These are phyloP conservation scores for Eumeta japonica DNA, from an alignment of 1,140 invertebrate genomes.

Conservation along the genomic window DNA sequence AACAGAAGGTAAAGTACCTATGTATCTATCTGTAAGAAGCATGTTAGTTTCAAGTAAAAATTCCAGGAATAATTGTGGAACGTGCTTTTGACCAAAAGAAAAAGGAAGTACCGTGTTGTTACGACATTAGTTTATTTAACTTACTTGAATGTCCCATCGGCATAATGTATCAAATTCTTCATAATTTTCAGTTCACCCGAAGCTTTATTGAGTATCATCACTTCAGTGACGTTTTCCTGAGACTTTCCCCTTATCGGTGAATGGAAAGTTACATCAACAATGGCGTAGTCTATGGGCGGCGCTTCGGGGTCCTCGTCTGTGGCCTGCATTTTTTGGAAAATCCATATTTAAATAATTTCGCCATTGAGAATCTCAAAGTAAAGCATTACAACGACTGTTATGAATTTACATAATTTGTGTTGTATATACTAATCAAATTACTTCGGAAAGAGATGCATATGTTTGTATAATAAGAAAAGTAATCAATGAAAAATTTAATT, in stretches of 20 bases:
- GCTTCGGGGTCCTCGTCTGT: constrained; percentile 68
- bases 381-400: no score
- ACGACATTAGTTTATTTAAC: not conserved
- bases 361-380: no score
- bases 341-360: no score
- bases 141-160: constrained; percentile 67
- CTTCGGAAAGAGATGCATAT: no score
- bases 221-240: constrained; percentile 49
- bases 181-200: constrained; percentile 71
- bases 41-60: not conserved
- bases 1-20: no score
- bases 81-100: not conserved
- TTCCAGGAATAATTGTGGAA: no score
- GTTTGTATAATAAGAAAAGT: no score
- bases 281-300: constrained; percentile 62
- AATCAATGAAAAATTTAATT: no score
- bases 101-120: not conserved
- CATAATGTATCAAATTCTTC: constrained; percentile 66
- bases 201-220: constrained; percentile 61
- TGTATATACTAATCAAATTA: no score
- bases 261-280: constrained; percentile 66
- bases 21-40: no score
- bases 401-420: no score
- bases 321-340: no score
- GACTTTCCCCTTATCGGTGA: constrained; percentile 62